Evolutionary conservation across 2,113 vertebrate species (phyloP), one percentile per base, ranked within the genome.

Genomic region (Mola mola): DNA sequence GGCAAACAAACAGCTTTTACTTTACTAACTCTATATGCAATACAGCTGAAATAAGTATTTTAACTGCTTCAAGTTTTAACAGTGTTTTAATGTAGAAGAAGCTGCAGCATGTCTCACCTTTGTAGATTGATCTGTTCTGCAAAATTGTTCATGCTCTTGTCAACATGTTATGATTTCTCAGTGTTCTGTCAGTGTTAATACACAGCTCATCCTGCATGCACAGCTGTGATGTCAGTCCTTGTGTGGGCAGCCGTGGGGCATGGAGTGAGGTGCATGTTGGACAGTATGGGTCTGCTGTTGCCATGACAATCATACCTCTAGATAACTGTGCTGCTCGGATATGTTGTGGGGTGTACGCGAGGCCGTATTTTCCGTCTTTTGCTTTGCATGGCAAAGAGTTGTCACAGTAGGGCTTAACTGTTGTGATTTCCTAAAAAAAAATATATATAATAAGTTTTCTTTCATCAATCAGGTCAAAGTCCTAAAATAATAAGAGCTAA

Each of bases 401-500:
- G 64, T 70, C 20, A 51, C 53, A 37, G 8, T 48, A 36, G 75
- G 68, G 34, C 31, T 73, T 9, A 69, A 72, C 15, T 83, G 60
- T 81, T 84, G 85, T 76, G 63, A 77, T 89, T 74, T 66, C 75
- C 60, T 74, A 49, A 65, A 79, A 66, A 53, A 55, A 85, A 81
- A 88, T 90, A 85, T 94, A 95, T 95, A 93, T 91, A 95, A 93
- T 90, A 57, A 87, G 93, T 97, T 93, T 97, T 97, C 92, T 98
- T 96, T 93, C 94, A 89, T 94, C 95, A 96, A 98, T 96, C 95
- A 99, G 96, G 96, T 99, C 96, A 99, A 87, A 99, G 97, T 91
- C 97, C 97, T 94, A 99, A 97, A 97, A 95, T 96, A 95, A 94
- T 97, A 96, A 96, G 96, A 95, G 93, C 94, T 94, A 97, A 98